Conservation (phyloP, 2,888 invertebrate genomes). For the Apocheima hispidaria region DNA sequence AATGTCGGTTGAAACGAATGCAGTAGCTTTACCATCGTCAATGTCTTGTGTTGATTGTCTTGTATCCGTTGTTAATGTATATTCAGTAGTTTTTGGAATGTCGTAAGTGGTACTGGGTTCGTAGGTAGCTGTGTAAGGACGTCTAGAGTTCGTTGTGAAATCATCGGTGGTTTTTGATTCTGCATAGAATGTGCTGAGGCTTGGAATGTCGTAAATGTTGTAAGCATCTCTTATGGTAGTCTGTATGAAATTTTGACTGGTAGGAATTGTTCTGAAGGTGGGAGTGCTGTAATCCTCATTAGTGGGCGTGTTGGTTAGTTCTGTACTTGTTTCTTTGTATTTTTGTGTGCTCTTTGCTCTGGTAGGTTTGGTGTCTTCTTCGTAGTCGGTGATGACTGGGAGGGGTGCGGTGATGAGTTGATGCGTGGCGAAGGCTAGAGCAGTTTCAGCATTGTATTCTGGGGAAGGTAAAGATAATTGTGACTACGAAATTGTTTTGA, state of each 20-base stretch:
- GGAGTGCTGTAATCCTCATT: conserved; percentile 70
- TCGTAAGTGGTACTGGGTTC: conserved; percentile 40
- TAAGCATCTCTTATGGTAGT: conserved; percentile 57
- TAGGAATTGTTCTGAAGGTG: conserved; percentile 50
- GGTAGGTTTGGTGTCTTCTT: conserved; percentile 61
- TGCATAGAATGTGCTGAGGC: conserved; percentile 41
- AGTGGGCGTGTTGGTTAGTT: conserved; percentile 62
- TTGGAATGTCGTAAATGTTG: conserved; percentile 52
- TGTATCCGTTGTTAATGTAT: conserved; percentile 26
- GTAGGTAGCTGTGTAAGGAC: conserved; percentile 39
- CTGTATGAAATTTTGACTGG: conserved; percentile 51
- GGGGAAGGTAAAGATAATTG: conserved; percentile 37
- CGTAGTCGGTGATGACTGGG: conserved; percentile 69
- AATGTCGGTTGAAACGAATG: conserved; percentile 32
- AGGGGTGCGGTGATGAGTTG: conserved; percentile 78
- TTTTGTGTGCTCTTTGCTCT: conserved; percentile 63
- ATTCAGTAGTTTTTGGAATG: conserved; percentile 33
- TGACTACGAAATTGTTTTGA: neutral
- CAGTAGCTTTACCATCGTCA: conserved; percentile 39
- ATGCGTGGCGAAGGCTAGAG: conserved; percentile 79
- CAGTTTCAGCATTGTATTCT: conserved; percentile 78
- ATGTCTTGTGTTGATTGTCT: conserved; percentile 33
- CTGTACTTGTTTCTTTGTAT: conserved; percentile 69
- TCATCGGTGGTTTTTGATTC: conserved; percentile 35
- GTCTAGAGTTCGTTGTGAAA: conserved; percentile 30